These are phyloP conservation scores for Linurgus olivaceus DNA, from an alignment of 2,797 vertebrate genomes.

Conservation along the genomic window DNA sequence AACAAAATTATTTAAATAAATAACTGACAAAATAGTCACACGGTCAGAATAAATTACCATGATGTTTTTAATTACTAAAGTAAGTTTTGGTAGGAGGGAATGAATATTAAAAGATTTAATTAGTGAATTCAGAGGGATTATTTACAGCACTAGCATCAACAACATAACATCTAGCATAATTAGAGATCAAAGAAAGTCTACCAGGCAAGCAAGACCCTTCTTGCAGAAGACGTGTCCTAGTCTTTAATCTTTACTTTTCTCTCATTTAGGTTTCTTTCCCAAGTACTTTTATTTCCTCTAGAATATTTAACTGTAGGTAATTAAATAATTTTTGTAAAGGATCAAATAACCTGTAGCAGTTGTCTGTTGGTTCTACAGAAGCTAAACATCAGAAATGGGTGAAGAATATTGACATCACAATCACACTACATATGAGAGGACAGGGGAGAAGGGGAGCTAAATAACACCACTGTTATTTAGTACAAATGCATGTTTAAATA, in stretches of 20 bases:
- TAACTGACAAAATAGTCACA: constrained; percentile 43
- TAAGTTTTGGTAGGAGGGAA: constrained; percentile 17
- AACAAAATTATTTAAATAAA: constrained; percentile 37
- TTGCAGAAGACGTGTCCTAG: background rate
- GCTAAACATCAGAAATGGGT: background rate
- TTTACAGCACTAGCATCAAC: constrained; percentile 37
- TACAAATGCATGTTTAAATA: background rate
- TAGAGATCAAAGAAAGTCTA: constrained; percentile 41
- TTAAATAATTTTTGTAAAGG: background rate
- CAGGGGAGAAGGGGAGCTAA: fast-evolving
- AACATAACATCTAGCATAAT: constrained; percentile 36
- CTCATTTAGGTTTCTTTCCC: background rate
- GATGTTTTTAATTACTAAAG: constrained; percentile 3
- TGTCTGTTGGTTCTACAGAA: background rate
- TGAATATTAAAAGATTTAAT: constrained; percentile 44
- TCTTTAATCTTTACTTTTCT: background rate
- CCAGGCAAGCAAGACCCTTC: constrained; percentile 34
- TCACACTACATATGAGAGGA: background rate
- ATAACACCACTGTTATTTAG: background rate
- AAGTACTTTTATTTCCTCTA: constrained; percentile 29
- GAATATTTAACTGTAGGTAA: background rate
- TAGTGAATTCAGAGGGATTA: constrained; percentile 29
- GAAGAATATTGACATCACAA: background rate
- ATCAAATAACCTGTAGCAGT: background rate
- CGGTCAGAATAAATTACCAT: background rate